Base-by-base conservation (phyloP, 2,888 invertebrate genomes). In the Leptinotarsa rubiginosa region DNA sequence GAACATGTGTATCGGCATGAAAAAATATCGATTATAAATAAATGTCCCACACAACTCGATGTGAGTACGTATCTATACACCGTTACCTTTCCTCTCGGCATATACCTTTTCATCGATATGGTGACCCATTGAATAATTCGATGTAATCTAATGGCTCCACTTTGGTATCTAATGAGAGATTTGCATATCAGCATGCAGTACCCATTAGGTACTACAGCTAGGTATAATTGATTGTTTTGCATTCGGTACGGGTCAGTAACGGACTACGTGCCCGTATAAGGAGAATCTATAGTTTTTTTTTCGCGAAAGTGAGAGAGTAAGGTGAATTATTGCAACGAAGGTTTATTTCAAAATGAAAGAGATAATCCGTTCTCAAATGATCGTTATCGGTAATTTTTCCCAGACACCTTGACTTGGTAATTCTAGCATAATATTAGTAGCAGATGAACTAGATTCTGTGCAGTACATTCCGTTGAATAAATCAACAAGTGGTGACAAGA, bases 121-220 rank as follows among this genome's bases (percentile, higher is more conserved):
- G 62, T 41, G 62, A 62, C 62, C 62, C 62, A 52, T 52, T 10
- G n/a, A 67, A 67, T 31, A 22, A 47, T 67, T 25, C 52, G 49
- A 25, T 49, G 16, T 18, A 16, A 49, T 68, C 68, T 68, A 68
- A 68, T 49, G 54, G 54, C 7, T 68, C 25, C 10, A 31, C 31
- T 68, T 68, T 54, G 54, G 25, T 52, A 54, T 54, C 41, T 22
- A 52, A 68, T 47, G 66, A 52, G 49, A 49, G 66, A 67, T 50
- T 67, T 66, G 49, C 66, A 66, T 66, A 66, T 66, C 22, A 25
- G 62, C 62, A 41, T 62, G 62, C 31, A 62, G 41, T 31, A n/a
- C 62, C 62, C 62, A 62, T 62, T 25, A 62, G 18, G 62, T 62
- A 62, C 62, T n/a, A 62, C 62, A n/a, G 31, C 62, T 62, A 31